phyloP scores from a whole-genome alignment of 2,888 invertebrate genomes.

The Zygogramma bicolorata region DNA sequence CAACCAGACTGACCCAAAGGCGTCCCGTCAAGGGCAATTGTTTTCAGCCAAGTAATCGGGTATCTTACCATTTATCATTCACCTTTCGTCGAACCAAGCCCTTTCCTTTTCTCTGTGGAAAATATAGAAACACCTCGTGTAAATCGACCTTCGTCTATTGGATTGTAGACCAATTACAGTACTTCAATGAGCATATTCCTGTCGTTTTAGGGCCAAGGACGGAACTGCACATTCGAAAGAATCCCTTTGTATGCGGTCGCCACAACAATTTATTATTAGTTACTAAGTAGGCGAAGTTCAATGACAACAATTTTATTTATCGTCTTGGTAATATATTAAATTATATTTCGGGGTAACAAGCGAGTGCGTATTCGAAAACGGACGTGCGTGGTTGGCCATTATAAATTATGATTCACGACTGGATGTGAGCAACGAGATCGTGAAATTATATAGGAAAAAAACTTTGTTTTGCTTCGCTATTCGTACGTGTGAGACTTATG shows the following conservation, averaged over 20 bases:
- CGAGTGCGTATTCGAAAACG: neutral
- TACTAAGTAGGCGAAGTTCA: neutral
- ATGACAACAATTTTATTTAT: neutral
- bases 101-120: too few species aligned
- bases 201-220: neutral
- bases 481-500: too few species aligned
- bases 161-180: too few species aligned
- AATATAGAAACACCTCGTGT: too few species aligned
- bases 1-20: too few species aligned
- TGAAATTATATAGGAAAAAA: too few species aligned
- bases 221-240: neutral
- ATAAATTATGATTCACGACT: neutral
- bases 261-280: neutral
- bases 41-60: too few species aligned
- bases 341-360: neutral
- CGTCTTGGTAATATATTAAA: neutral
- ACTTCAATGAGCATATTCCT: neutral
- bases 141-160: too few species aligned
- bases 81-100: too few species aligned
- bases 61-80: too few species aligned
- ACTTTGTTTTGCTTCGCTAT: too few species aligned
- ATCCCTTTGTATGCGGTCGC: neutral
- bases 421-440: neutral
- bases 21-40: too few species aligned
- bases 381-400: conserved; percentile 2